Conservation (phyloP, 92 coral and sea anemone genomes). For the Epizoanthus ramosus region DNA sequence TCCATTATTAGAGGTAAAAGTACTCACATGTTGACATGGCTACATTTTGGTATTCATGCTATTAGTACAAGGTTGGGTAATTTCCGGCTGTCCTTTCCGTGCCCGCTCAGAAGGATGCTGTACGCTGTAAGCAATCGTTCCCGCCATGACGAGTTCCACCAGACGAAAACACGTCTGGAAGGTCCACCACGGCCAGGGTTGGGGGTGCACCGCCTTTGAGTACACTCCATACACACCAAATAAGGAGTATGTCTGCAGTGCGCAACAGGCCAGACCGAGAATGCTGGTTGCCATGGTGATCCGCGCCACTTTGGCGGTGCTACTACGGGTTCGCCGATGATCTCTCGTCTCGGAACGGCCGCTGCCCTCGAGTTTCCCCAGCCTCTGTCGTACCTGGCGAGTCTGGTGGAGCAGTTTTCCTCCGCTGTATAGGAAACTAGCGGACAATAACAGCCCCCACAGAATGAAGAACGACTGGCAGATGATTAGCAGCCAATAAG, state of each 20-base stretch:
- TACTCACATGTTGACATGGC: too few species aligned
- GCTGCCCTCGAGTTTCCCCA: neutral
- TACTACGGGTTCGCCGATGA: slow-evolving; percentile 25
- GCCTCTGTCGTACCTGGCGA: neutral
- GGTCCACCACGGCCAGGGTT: neutral
- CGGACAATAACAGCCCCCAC: slow-evolving; percentile 59
- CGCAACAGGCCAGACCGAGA: slow-evolving; percentile 6
- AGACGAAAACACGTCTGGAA: neutral
- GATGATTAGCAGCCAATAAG: slow-evolving; percentile 56
- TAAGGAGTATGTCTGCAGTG: neutral
- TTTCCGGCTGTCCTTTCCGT: too few species aligned
- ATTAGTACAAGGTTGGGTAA: too few species aligned
- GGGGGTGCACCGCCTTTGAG: neutral
- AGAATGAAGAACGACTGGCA: slow-evolving; percentile 71
- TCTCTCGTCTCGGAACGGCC: neutral
- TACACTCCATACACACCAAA: neutral
- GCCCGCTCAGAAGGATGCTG: slow-evolving; percentile 48
- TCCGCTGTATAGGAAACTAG: slow-evolving; percentile 69
- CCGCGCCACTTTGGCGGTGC: slow-evolving; percentile 40
- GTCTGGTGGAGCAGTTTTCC: slow-evolving; percentile 33
- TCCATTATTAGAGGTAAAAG: too few species aligned
- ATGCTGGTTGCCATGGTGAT: neutral
- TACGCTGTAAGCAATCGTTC: slow-evolving; percentile 72
- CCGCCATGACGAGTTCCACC: neutral
- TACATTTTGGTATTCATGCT: too few species aligned